Conservation (phyloP, 2,888 invertebrate genomes). For the Drosophila greeni region DNA sequence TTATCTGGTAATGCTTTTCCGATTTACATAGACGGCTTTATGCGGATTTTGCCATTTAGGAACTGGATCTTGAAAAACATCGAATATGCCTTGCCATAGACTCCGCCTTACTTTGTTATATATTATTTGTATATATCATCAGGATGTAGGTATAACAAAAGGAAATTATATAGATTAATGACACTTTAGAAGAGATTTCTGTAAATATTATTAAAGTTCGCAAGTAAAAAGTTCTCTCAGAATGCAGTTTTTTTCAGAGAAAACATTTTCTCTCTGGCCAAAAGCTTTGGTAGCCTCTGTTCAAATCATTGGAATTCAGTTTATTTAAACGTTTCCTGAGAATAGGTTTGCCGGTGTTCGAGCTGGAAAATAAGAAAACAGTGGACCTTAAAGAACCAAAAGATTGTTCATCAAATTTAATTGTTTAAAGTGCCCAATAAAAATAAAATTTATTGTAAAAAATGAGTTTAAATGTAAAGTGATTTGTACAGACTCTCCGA, state of each 20-base stretch:
- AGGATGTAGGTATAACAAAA: no score
- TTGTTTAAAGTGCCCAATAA: neutral
- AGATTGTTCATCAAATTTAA: neutral
- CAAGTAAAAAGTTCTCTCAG: neutral
- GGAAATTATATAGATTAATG: neutral
- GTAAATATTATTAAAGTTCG: neutral
- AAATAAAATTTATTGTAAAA: neutral
- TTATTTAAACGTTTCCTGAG: neutral
- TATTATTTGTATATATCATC: neutral
- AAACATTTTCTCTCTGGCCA: no score
- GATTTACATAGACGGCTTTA: slow-evolving; percentile 14
- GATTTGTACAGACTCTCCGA: neutral
- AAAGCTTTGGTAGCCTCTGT: neutral
- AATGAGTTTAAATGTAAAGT: neutral
- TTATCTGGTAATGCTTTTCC: neutral
- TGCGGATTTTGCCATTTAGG: slow-evolving; percentile 22
- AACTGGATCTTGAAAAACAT: slow-evolving; percentile 10
- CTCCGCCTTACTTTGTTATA: neutral
- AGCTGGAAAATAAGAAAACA: neutral
- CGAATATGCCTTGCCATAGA: neutral
- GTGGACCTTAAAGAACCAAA: neutral
- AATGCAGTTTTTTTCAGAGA: neutral
- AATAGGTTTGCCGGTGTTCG: neutral
- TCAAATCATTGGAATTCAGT: neutral
- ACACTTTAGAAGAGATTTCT: no score